Percentiles rank a stretch among this genome's conserved stretches.
Evolutionary conservation across 2,113 vertebrate genomes (phyloP).

Genomic region (Apodemus speciosus): DNA sequence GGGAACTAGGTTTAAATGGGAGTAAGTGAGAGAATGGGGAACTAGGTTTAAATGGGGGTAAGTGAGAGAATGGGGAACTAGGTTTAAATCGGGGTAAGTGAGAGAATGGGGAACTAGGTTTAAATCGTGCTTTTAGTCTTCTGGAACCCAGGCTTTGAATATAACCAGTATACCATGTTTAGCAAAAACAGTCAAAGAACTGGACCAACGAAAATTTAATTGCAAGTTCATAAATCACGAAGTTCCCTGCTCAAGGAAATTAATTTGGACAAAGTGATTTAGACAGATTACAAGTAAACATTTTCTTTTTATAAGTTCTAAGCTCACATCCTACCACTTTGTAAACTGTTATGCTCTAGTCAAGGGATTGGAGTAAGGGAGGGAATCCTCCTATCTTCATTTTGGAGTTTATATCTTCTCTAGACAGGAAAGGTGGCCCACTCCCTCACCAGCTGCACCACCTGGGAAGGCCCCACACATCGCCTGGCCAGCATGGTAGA

Average conservation of each 20-base stretch:
- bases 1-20: neutral
- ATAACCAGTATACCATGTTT: neutral
- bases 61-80: neutral
- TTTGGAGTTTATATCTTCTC: neutral
- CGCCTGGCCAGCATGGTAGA: too few relatives aligned
- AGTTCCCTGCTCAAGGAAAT: neutral
- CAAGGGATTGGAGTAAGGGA: neutral
- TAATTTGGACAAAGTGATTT: conserved; percentile 24
- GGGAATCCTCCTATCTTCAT: neutral
- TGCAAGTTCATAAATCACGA: neutral
- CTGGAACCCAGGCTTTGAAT: conserved; percentile 4
- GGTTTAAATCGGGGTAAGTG: neutral
- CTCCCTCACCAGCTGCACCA: too few relatives aligned
- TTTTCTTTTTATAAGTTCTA: neutral
- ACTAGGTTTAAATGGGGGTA: neutral
- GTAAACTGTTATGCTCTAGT: neutral
- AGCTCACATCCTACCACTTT: neutral
- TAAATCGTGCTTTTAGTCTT: conserved; percentile 25
- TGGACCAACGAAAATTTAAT: neutral
- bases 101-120: neutral
- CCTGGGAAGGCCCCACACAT: too few relatives aligned
- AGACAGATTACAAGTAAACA: conserved; percentile 3
- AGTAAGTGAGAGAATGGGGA: neutral
- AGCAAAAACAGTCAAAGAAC: neutral
- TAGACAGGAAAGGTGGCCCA: too few relatives aligned